These are phyloP conservation scores for Myopa tessellatipennis DNA, from an alignment of 2,888 invertebrate species.

Conservation along the genomic window DNA sequence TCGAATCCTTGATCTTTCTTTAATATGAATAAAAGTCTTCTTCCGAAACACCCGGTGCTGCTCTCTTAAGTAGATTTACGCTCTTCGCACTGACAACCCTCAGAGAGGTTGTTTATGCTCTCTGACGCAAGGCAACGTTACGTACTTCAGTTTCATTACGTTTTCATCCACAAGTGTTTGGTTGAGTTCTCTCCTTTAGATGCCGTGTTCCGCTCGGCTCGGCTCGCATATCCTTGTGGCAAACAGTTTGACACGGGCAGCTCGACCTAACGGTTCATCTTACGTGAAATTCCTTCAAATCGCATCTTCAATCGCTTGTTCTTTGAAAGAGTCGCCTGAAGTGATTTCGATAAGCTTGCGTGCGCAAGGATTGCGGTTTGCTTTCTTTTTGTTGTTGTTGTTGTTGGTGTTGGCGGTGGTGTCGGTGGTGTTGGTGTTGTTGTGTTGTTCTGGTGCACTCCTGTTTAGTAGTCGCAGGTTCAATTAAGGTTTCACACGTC, in stretches of 20 bases:
- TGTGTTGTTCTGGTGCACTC: background rate
- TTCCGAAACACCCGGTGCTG: background rate
- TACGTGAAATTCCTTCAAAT: too few relatives aligned
- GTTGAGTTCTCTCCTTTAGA: background rate
- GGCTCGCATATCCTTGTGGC: background rate
- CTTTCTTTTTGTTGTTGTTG: conserved; percentile 9
- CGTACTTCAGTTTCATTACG: background rate
- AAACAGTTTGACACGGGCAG: conserved; percentile 24
- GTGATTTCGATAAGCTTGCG: background rate
- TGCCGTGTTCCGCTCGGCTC: background rate
- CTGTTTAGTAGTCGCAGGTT: conserved; percentile 13
- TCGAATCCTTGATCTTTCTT: too few relatives aligned
- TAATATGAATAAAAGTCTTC: too few relatives aligned
- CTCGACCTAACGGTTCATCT: conserved; percentile 4
- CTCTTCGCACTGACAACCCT: too few relatives aligned
- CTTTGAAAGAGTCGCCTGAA: too few relatives aligned
- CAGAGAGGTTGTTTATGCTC: background rate
- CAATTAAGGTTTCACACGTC: conserved; percentile 41
- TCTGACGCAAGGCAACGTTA: background rate
- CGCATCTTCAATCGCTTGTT: too few relatives aligned
- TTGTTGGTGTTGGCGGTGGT: background rate
- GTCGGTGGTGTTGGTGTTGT: too few relatives aligned
- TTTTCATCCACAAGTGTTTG: conserved; percentile 33
- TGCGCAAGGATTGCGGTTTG: background rate
- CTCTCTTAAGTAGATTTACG: background rate